These are phyloP conservation scores for Paramormyrops kingsleyae DNA, from an alignment of 2,113 vertebrate genomes.

Conservation along the genomic window DNA sequence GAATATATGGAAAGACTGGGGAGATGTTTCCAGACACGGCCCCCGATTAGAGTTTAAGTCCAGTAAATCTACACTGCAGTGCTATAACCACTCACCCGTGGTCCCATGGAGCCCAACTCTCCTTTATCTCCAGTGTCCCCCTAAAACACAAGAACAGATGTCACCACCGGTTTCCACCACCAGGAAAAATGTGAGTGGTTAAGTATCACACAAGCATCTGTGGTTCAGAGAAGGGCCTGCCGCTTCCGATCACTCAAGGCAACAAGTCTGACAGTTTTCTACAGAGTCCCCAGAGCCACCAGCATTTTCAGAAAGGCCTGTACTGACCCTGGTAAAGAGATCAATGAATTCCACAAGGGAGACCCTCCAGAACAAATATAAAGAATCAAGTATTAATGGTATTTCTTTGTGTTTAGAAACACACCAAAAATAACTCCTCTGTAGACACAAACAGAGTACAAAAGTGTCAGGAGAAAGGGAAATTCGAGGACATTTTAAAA, in stretches of 20 bases:
- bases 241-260: not conserved
- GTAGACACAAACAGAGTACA: not conserved
- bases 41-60: not conserved
- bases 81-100: conserved; percentile 64
- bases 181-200: not conserved
- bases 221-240: not conserved
- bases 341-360: not conserved
- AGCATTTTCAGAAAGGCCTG: not conserved
- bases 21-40: not conserved
- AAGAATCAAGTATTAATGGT: not conserved
- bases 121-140: conserved; percentile 87
- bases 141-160: conserved; percentile 51
- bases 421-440: not conserved
- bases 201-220: not conserved
- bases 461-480: not conserved
- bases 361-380: not conserved
- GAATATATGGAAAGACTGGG: not conserved
- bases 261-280: not conserved
- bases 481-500: not conserved
- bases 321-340: not conserved
- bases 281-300: not conserved
- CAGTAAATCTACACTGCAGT: not conserved
- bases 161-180: not conserved
- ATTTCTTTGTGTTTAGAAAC: not conserved
- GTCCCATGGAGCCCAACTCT: conserved; percentile 72